Conservation (phyloP, 2,113 vertebrate genomes). For the Hepsetus odoe region DNA sequence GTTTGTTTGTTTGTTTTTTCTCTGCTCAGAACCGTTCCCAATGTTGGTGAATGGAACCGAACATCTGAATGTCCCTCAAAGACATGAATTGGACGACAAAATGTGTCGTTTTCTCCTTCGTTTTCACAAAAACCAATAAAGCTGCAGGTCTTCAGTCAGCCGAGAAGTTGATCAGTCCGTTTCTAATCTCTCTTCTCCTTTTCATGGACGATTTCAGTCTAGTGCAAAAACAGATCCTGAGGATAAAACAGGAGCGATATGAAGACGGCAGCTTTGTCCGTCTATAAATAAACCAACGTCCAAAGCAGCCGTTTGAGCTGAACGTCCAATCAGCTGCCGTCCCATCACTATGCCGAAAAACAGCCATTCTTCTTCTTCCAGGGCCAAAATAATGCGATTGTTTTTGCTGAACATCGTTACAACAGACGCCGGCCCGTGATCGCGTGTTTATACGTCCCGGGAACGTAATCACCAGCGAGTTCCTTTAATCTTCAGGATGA, state of each 20-base stretch:
- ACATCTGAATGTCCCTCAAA: too few relatives aligned
- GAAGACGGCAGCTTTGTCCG: neutral
- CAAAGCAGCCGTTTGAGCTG: conserved; percentile 5
- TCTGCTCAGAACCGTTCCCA: too few relatives aligned
- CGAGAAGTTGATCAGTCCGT: too few relatives aligned
- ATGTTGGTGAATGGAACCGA: too few relatives aligned
- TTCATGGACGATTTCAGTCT: too few relatives aligned
- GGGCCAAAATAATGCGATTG: neutral
- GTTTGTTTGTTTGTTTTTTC: too few relatives aligned
- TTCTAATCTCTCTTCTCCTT: neutral
- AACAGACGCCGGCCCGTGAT: too few relatives aligned
- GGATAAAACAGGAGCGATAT: neutral
- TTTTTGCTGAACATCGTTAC: neutral
- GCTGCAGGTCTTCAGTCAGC: too few relatives aligned
- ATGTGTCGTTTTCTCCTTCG: too few relatives aligned
- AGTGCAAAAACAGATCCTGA: too few relatives aligned
- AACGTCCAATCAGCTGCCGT: neutral
- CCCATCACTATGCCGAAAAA: neutral
- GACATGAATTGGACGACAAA: too few relatives aligned
- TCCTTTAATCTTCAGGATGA: conserved; percentile 32
- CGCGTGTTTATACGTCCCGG: neutral
- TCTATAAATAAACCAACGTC: neutral
- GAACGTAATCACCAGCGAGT: conserved; percentile 21
- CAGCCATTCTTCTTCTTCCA: neutral
- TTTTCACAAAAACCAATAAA: too few relatives aligned